phyloP scores from a whole-genome alignment of 2,113 vertebrate genomes.

The Oncorhynchus masou region DNA sequence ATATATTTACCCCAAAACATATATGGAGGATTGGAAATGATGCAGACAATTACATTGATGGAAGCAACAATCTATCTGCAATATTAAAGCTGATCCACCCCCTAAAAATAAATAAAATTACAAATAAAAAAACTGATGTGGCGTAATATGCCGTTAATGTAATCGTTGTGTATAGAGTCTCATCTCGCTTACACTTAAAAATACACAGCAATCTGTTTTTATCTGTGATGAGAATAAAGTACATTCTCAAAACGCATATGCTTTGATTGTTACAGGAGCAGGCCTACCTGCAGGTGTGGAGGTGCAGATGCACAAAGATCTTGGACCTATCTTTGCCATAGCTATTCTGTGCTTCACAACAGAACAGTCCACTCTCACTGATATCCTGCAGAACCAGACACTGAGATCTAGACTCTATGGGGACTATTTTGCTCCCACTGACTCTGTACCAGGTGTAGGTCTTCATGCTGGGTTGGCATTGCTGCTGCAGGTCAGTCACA shows the following conservation, averaged over 20 bases:
- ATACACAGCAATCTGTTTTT: neutral
- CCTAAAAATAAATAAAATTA: too few relatives aligned
- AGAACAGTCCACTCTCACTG: neutral
- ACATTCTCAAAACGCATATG: too few relatives aligned
- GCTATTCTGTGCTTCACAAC: neutral
- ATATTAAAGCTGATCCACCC: too few relatives aligned
- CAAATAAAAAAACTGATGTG: too few relatives aligned
- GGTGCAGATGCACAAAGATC: neutral
- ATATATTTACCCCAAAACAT: too few relatives aligned
- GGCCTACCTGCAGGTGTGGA: too few relatives aligned
- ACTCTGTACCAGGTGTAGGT: conserved; percentile 68
- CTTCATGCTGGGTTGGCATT: conserved; percentile 61
- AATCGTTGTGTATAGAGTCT: too few relatives aligned
- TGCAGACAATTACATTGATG: too few relatives aligned
- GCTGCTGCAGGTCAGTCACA: conserved; percentile 58
- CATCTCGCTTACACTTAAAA: too few relatives aligned
- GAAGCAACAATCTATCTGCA: too few relatives aligned
- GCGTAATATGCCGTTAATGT: too few relatives aligned
- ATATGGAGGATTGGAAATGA: too few relatives aligned
- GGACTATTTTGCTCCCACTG: conserved; percentile 3
- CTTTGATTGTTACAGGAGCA: neutral
- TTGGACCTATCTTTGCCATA: neutral
- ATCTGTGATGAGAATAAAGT: neutral
- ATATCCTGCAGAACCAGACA: neutral
- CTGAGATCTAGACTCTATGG: neutral